Base-by-base conservation (phyloP, 2,113 vertebrate genomes). In the Equus quagga region DNA sequence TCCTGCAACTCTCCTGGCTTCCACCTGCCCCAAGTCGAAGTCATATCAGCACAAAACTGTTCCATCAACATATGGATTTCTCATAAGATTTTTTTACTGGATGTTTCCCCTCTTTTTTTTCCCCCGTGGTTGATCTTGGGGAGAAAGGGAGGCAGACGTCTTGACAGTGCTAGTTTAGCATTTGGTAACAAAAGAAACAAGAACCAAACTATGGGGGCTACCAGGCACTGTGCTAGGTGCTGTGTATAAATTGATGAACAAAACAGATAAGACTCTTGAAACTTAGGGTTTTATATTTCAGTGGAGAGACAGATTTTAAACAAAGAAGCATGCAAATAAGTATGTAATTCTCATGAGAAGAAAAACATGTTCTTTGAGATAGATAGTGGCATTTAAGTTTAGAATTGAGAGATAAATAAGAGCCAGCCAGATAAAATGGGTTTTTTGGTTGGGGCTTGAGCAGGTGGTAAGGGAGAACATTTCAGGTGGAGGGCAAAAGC, bases 181-280 rank as follows among this genome's bases (percentile, higher is more conserved):
- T 67, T 70, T 75, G 12, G 26, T 89, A 26, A 90, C 19, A 54
- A 88, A 93, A 60, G 23, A 72, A 51, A 36, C 11, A 67, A 49
- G 24, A 44, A 44, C 0, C n/a, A 58, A 36, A 76, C 26, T 4
- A 3, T 18, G 14, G 8, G 0, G 2, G 11, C 18, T 65, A 24
- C 33, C 33, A 96, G 46, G 46, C 23, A 24, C 24, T 75, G 49
- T 51, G 12, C 3, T 58, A 65, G 36, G 33, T 76, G 15, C 33
- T 89, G 41, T 6, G 3, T 65, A 23, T 64, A 56, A 28, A 26
- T 21, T 19, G 21, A 36, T 70, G 28, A 64, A 19, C 19, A 58
- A 64, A 72, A 26, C 26, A 72, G 9, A 46, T 51, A 44, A 31
- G 23, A 89, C 19, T 83, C 46, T 91, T 49, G 28, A 1, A n/a